Evolutionary conservation across 1,140 invertebrate genomes (phyloP), one percentile per base, ranked within the genome.

Genomic region (Drosophila novamexicana): DNA sequence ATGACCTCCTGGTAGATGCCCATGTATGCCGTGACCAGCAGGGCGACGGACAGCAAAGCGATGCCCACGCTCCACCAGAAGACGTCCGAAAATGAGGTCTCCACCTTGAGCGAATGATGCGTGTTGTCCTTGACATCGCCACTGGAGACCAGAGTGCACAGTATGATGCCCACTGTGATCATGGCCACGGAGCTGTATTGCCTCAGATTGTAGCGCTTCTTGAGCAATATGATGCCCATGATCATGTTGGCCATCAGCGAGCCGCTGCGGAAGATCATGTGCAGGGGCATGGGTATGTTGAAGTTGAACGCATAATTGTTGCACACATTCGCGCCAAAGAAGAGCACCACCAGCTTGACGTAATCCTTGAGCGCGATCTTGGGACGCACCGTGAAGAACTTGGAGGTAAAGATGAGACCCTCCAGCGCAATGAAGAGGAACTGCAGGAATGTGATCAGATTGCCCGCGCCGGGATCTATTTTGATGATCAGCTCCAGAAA

Each of bases 231-330:
- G 14, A 98, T 96, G 49, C 98, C 97, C 95, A 99, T 96, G 49
- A 99, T 95, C 96, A 99, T 97, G 93, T 98, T 99, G 0, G 98
- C 97, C 93, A 99, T 97, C 22, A 99, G 93, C 37, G 98, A 99
- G 6, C 98, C 98, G 40, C 98, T 96, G 94, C 98, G 95, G 92
- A 99, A 99, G 91, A 99, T 99, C 96, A 99, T 99, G 92, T 99
- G 98, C 6, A 99, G 93, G 8, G 99, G 98, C 95, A 99, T 98
- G 0, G 98, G 96, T 89, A 99, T 98, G 90, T 99, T 98, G 88
- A 98, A 99, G 91, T 97, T 96, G 81, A 99, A 97, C 0, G 98
- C 98, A 93, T 98, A 98, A 93, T 99, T 99, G 92, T 99, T 99
- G 22, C 96, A 95, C 5, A 99, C 96, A 93, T 97, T 99, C 4